Percentiles rank a stretch among this genome's conserved stretches.
These are phyloP conservation scores for Oxyruncus cristatus DNA, from an alignment of 2,113 vertebrate genomes.

Conservation along the genomic window DNA sequence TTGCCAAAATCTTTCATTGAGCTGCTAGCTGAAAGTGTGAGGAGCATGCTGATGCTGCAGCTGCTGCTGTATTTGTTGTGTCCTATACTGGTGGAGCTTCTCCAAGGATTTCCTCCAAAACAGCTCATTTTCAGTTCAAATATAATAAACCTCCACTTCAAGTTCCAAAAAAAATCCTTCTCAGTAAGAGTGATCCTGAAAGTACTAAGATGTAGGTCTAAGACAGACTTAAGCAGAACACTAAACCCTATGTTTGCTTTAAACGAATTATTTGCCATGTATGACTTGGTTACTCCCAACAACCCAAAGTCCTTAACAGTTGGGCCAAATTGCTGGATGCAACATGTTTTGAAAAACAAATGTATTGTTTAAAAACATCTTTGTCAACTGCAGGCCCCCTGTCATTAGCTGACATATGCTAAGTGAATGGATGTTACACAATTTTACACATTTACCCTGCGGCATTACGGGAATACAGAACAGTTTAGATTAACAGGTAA, in stretches of 20 bases:
- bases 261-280: not conserved
- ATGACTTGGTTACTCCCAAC: not conserved
- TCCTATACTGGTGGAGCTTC: not conserved
- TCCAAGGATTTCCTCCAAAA: not conserved
- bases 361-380: not conserved
- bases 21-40: constrained; percentile 27
- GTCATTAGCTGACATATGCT: not conserved
- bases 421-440: not conserved
- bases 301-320: not conserved
- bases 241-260: not conserved
- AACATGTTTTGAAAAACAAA: not conserved
- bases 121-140: not conserved
- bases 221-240: not conserved
- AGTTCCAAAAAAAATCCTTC: not conserved
- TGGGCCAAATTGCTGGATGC: not conserved
- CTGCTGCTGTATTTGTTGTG: not conserved
- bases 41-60: constrained; percentile 41
- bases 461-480: not conserved
- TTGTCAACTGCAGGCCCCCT: not conserved
- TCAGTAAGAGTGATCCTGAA: not conserved
- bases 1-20: constrained; percentile 58
- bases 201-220: not conserved
- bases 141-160: not conserved
- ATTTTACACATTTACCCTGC: not conserved
- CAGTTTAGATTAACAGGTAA: not conserved